Percentiles rank a stretch among this genome's conserved stretches.
These are phyloP conservation scores for Scytalopus superciliaris DNA, from an alignment of 2,113 vertebrate species.

Conservation along the genomic window DNA sequence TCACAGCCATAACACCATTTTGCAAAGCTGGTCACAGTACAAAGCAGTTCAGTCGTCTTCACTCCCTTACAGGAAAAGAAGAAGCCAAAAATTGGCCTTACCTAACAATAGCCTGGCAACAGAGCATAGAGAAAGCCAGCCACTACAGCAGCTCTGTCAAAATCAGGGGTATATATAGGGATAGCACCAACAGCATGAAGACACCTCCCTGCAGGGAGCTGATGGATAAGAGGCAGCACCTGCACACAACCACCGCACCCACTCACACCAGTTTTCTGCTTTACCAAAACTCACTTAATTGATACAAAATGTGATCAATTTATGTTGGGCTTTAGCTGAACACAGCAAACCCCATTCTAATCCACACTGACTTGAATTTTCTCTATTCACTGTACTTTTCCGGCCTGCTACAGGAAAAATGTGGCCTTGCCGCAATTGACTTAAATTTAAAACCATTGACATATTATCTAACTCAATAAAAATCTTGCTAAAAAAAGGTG, in stretches of 20 bases:
- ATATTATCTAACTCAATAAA: conserved; percentile 59
- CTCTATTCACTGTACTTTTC: conserved; percentile 22
- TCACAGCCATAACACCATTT: background rate
- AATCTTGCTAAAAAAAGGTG: conserved; percentile 50
- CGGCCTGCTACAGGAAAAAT: conserved; percentile 19
- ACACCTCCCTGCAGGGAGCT: background rate
- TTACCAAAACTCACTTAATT: background rate
- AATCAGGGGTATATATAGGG: background rate
- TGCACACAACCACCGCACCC: background rate
- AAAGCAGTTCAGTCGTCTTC: background rate
- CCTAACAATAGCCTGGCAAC: background rate
- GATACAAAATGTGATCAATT: background rate
- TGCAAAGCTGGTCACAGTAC: background rate
- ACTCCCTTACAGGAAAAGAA: background rate
- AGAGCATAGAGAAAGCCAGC: rapidly evolving
- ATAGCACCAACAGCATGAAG: background rate
- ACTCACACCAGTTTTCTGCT: background rate
- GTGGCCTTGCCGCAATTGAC: conserved; percentile 17
- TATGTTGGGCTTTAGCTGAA: background rate
- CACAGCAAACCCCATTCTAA: background rate
- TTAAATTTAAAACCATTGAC: conserved; percentile 37
- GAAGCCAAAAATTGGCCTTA: background rate
- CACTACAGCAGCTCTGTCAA: background rate
- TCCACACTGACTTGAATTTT: background rate
- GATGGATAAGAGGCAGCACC: background rate